phyloP scores from a whole-genome alignment of 2,888 invertebrate genomes.

The Philereme vetulata region DNA sequence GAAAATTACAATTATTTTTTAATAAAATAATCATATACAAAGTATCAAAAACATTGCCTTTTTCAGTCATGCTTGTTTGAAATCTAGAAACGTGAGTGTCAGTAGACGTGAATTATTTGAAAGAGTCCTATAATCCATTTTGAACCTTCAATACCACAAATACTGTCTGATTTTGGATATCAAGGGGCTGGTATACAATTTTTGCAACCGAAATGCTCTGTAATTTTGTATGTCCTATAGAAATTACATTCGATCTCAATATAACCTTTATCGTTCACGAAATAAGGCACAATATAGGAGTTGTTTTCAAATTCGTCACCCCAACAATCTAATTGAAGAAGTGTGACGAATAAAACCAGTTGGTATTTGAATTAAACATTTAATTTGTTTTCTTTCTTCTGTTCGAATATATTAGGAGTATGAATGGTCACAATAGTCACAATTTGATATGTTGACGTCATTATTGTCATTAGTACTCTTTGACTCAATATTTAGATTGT shows the following conservation, averaged over 20 bases:
- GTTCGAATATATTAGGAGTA: constrained; percentile 60
- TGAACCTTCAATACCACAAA: not conserved
- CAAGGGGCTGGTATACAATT: constrained; percentile 1
- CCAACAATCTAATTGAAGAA: constrained; percentile 44
- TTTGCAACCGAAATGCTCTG: constrained; percentile 22
- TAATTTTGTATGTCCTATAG: constrained; percentile 10
- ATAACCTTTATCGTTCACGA: constrained; percentile 5
- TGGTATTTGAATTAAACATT: constrained; percentile 78
- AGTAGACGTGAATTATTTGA: no score
- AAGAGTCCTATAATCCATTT: not conserved
- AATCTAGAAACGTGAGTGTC: constrained; percentile 43
- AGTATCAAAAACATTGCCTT: not conserved
- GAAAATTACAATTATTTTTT: no score
- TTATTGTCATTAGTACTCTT: constrained; percentile 59
- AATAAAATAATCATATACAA: no score
- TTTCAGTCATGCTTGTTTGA: constrained; percentile 23
- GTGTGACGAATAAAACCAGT: constrained; percentile 71
- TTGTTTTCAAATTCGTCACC: constrained; percentile 12
- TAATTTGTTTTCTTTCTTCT: constrained; percentile 77
- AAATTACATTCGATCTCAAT: constrained; percentile 6
- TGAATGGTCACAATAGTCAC: constrained; percentile 54
- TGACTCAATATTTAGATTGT: constrained; percentile 20
- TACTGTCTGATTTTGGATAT: constrained; percentile 10
- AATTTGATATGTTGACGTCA: constrained; percentile 70
- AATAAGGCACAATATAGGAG: constrained; percentile 6